phyloP scores from a whole-genome alignment of 2,797 vertebrate genomes.

The Pteronotus mesoamericanus region DNA sequence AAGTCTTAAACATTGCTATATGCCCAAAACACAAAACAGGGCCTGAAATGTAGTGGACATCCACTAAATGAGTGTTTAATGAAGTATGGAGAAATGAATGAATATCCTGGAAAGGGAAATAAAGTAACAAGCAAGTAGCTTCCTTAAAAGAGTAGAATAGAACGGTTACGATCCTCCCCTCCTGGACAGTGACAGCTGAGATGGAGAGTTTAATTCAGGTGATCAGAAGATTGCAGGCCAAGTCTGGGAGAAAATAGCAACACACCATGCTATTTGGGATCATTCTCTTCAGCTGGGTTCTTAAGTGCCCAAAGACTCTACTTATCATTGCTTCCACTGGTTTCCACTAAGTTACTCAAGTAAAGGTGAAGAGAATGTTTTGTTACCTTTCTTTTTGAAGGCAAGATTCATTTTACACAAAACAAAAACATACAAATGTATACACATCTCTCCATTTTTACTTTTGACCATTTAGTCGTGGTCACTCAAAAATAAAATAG shows the following conservation, averaged over 20 bases:
- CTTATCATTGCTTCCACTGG: not conserved
- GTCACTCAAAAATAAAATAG: not conserved
- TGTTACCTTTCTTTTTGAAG: not conserved
- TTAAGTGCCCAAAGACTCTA: not conserved
- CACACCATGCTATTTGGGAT: not conserved
- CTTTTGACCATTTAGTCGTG: not conserved
- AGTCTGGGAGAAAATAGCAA: not conserved
- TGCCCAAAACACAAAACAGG: not conserved
- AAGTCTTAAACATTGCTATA: not conserved
- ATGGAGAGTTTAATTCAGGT: not conserved
- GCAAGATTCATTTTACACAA: not conserved
- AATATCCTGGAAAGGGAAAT: not conserved
- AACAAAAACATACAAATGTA: not conserved
- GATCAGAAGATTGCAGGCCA: not conserved
- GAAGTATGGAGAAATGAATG: not conserved
- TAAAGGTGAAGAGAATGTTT: not conserved
- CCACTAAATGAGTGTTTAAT: not conserved
- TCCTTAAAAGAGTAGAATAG: not conserved
- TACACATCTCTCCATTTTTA: not conserved
- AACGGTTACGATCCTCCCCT: not conserved
- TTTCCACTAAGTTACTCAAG: not conserved
- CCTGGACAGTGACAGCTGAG: not conserved
- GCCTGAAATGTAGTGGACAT: not conserved
- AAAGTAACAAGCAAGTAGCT: not conserved
- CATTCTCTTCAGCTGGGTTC: not conserved